phyloP scores from a whole-genome alignment of 1,140 invertebrate genomes.

The Scaptomyza montana region DNA sequence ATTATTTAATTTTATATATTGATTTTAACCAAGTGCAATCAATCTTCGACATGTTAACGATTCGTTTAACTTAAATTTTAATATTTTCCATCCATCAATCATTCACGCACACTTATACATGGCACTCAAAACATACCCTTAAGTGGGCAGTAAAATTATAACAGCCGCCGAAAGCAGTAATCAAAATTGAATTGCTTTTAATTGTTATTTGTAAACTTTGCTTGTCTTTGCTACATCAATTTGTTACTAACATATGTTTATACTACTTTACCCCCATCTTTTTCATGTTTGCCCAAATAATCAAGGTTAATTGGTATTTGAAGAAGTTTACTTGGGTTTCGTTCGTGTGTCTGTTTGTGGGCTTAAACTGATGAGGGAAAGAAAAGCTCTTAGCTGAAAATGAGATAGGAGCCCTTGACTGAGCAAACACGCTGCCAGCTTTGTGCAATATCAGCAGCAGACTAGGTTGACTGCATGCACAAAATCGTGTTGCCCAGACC shows the following conservation, averaged over 20 bases:
- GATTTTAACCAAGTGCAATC: background rate
- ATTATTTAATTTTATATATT: background rate
- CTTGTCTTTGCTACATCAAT: slow-evolving; percentile 35
- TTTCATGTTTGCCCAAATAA: slow-evolving; percentile 12
- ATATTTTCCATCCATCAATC: slow-evolving; percentile 9
- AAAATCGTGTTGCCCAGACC: slow-evolving; percentile 13
- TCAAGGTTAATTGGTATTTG: slow-evolving; percentile 73
- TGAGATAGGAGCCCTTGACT: slow-evolving; percentile 8
- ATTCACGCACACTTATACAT: background rate
- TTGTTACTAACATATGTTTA: slow-evolving; percentile 10
- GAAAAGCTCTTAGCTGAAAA: slow-evolving; percentile 36
- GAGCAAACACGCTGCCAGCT: slow-evolving; percentile 22
- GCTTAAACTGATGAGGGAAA: slow-evolving; percentile 44
- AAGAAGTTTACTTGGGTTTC: slow-evolving; percentile 28
- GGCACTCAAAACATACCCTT: background rate
- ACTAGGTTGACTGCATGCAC: slow-evolving; percentile 20
- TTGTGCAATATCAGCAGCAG: slow-evolving; percentile 15
- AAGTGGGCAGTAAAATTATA: slow-evolving; percentile 72
- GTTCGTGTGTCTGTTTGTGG: background rate
- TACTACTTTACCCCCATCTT: slow-evolving; percentile 11
- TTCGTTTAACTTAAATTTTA: background rate
- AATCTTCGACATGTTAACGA: background rate
- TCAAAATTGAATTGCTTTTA: slow-evolving; percentile 74
- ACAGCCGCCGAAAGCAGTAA: slow-evolving; percentile 65
- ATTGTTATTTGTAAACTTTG: slow-evolving; percentile 71